Percentiles rank a stretch among this genome's conserved stretches.
phyloP scores from a whole-genome alignment of 2,888 invertebrate species.

The Cactoblastis cactorum region DNA sequence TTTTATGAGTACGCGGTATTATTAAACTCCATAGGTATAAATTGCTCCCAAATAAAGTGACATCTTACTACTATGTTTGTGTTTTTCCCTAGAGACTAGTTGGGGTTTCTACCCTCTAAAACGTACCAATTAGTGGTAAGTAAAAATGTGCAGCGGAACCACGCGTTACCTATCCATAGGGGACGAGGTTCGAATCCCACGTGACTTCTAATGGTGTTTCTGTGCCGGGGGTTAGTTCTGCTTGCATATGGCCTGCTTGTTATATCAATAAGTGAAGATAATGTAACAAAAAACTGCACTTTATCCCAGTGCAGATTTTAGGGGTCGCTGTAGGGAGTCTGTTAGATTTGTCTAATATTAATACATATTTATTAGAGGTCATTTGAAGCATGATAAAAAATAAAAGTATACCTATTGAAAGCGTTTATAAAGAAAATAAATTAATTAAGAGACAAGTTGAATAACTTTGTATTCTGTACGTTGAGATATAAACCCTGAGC shows the following conservation, averaged over 20 bases:
- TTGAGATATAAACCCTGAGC: slow-evolving; percentile 13
- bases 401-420: too few relatives aligned
- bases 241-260: slow-evolving; percentile 67
- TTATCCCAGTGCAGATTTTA: slow-evolving; percentile 5
- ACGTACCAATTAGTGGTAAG: slow-evolving; percentile 77
- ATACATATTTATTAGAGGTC: slow-evolving; percentile 20
- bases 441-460: too few relatives aligned
- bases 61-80: slow-evolving; percentile 63
- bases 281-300: slow-evolving; percentile 17
- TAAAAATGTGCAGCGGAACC: slow-evolving; percentile 76
- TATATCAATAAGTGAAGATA: slow-evolving; percentile 53
- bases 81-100: slow-evolving; percentile 48
- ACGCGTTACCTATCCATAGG: slow-evolving; percentile 59
- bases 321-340: not conserved
- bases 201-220: slow-evolving; percentile 71
- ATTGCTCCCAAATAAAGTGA: slow-evolving; percentile 65
- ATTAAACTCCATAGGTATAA: slow-evolving; percentile 8
- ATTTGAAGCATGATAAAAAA: too few relatives aligned
- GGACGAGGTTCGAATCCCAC: slow-evolving; percentile 54
- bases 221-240: slow-evolving; percentile 65
- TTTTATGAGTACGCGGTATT: not conserved
- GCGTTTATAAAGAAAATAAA: too few relatives aligned
- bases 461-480: not conserved
- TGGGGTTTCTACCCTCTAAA: slow-evolving; percentile 61
- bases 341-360: slow-evolving; percentile 18